Conservation (phyloP, 2,797 vertebrate genomes). For the Microchirus variegatus region DNA sequence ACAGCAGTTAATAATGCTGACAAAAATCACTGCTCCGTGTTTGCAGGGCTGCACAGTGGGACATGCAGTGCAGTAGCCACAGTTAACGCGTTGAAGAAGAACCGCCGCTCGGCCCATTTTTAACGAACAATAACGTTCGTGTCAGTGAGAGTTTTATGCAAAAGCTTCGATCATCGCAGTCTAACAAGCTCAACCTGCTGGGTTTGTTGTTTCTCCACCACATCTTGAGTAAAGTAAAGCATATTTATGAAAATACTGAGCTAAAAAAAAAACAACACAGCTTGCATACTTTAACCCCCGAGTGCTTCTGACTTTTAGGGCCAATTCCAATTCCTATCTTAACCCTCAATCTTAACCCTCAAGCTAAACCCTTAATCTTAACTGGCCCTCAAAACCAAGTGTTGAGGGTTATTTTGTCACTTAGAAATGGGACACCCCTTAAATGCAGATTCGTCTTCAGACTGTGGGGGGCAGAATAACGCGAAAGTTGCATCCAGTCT, state of each 20-base stretch:
- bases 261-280: neutral
- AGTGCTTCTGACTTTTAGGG: too few species aligned
- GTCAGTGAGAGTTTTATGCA: conserved; percentile 1
- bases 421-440: too few species aligned
- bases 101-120: conserved; percentile 11
- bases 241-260: neutral
- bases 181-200: conserved; percentile 8
- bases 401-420: too few species aligned
- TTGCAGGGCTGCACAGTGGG: conserved; percentile 25
- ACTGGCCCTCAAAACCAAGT: too few species aligned
- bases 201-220: neutral
- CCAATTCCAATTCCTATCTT: too few species aligned
- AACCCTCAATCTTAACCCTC: too few species aligned
- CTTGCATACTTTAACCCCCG: conserved; percentile 25
- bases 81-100: conserved; percentile 14
- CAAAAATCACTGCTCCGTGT: conserved; percentile 35
- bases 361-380: too few species aligned
- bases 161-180: neutral
- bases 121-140: neutral
- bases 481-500: too few species aligned
- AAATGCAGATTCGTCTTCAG: too few species aligned
- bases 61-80: conserved; percentile 13
- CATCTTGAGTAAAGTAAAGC: neutral
- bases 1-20: conserved; percentile 50
- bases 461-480: too few species aligned